Base-by-base conservation (phyloP, 2,888 invertebrate genomes). In the Aphidius colemani region DNA sequence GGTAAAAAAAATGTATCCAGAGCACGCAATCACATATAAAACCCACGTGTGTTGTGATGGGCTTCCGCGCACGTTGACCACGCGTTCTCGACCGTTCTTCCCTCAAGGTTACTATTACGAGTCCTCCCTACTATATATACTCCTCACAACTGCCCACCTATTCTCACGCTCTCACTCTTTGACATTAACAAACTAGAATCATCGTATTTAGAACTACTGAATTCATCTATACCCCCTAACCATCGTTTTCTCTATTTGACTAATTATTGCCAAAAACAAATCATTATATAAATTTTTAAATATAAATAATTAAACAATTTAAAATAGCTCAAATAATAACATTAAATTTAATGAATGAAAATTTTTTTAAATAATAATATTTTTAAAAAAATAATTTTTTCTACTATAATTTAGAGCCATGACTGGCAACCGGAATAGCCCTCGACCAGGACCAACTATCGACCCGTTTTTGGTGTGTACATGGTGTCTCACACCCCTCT, bases 41-140 rank as follows among this genome's bases (percentile, higher is more conserved):
- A 53, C 43, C 67, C 70, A 76, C 75, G 77, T 78, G 78, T 75
- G 77, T 79, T 77, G 78, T 55, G 41, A 45, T 57, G 57, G 53
- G 46, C 57, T 57, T 79, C 77, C 76, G 60, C 74, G 70, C 69
- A 55, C 69, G 71, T 68, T 72, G 73, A 74, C 73, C 71, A 69
- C 69, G 68, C 67, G 66, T 64, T 65, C 66, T 53, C 66, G 66
- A 60, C 60, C 57, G 58, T 65, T 65, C 53, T 53, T 53, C 61
- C 65, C 67, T 66, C 81, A 80, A 81, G 80, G 81, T 78, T 81
- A 80, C 80, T 81, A 80, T 81, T 79, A 81, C 78, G 69, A 71
- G 67, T 67, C 67, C 66, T 68, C 71, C 67, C 66, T 65, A 59
- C 65, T 55, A 59, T 50, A 59, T 61, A 59, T 30, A 30, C 13